Base-by-base conservation (phyloP, 92 coral and sea anemone genomes). In the Chrysogorgia sp. region DNA sequence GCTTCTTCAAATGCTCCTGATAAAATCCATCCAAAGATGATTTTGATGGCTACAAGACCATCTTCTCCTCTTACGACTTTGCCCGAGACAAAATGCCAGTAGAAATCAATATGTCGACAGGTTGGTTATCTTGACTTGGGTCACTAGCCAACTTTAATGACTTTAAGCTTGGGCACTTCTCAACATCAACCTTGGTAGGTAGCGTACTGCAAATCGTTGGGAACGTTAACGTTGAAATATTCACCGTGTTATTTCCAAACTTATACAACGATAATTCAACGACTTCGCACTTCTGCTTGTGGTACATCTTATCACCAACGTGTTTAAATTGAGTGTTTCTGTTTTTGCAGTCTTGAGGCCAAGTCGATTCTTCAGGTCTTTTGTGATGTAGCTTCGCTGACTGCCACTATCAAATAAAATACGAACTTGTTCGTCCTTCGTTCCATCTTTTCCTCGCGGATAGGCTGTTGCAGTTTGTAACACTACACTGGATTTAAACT, bases 341-440 rank as follows among this genome's bases (percentile, higher is more conserved):
- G 63, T 56, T 13, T 23, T 56, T 23, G 9, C 21, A 8, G 63
- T 21, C 7, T 56, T 9, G 17, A 56, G 63, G 8, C 63, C 63
- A 56, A 56, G 63, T 14, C 24, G 63, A 56, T 56, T 56, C 24
- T 21, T 10, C 26, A 56, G 24, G 7, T 56, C 24, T 23, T 56
- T 56, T 8, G 63, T 56, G 21, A 56, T 56, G 63, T 56, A 56
- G 24, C 63, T 56, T 56, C 63, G n/a, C n/a, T n/a, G n/a, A n/a
- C n/a, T n/a, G n/a, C n/a, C n/a, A n/a, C n/a, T n/a, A n/a, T n/a
- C n/a, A 23, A 56, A 56, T 23, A 56, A 56, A 10, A 56, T 56
- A 23, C 63, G 63, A 56, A 56, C 63, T 56, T 10, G 63, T 21
- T 8, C 63, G 8, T 10, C 21, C 24, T 10, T 10, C 21, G 63